These are phyloP conservation scores for Clangula hyemalis DNA, from an alignment of 2,797 vertebrate species.

Conservation along the genomic window DNA sequence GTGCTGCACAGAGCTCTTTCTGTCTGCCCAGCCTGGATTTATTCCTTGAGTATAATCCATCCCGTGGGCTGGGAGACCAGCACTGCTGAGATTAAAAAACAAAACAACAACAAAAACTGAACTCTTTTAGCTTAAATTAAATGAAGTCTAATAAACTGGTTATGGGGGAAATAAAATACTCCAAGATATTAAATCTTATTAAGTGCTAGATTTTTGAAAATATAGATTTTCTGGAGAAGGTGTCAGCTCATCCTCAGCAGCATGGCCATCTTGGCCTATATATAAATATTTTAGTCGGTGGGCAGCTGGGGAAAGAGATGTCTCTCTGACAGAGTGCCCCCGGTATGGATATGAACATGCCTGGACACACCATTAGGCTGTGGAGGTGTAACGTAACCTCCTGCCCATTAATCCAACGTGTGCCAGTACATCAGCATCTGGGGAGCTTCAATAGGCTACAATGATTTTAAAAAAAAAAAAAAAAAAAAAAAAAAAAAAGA, in stretches of 20 bases:
- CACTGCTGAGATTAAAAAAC: not conserved
- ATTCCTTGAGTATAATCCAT: not conserved
- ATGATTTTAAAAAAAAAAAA: not conserved
- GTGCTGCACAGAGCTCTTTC: not conserved
- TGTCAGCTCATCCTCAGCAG: not conserved
- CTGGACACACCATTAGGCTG: not conserved
- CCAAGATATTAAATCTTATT: not conserved
- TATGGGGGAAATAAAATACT: not conserved
- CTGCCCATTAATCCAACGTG: not conserved
- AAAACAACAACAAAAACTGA: not conserved
- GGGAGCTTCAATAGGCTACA: not conserved
- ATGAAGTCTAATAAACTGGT: not conserved
- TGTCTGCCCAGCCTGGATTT: not conserved
- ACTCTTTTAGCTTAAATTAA: not conserved
- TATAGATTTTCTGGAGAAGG: not conserved
- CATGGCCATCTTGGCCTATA: not conserved
- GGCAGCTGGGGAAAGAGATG: accelerated
- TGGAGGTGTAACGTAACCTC: not conserved
- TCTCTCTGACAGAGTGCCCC: not conserved
- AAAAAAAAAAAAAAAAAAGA: not conserved
- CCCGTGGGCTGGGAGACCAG: not conserved
- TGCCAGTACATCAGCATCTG: not conserved
- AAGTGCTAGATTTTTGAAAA: not conserved
- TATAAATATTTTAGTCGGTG: accelerated
- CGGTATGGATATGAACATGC: not conserved